phyloP scores from a whole-genome alignment of 2,113 vertebrate genomes.

The Anser brachyrhynchus region DNA sequence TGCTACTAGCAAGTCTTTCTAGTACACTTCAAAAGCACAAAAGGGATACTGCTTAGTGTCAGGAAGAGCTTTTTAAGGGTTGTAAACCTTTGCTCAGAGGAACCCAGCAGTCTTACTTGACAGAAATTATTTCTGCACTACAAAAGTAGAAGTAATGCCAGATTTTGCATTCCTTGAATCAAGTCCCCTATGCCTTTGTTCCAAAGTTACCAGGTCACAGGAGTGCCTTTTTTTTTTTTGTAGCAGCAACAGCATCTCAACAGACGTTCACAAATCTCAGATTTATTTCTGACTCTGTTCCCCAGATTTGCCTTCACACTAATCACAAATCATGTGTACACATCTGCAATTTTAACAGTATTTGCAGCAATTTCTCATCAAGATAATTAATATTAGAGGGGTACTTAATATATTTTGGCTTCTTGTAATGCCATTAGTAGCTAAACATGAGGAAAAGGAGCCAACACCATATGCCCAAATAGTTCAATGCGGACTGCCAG shows the following conservation, averaged over 20 bases:
- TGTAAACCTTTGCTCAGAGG: slow-evolving; percentile 36
- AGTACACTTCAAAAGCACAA: background rate
- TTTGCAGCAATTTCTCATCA: background rate
- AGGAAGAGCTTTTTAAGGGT: slow-evolving; percentile 31
- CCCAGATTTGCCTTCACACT: background rate
- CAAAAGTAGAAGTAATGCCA: slow-evolving; percentile 5
- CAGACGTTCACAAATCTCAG: background rate
- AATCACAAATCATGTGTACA: background rate
- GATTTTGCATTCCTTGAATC: slow-evolving; percentile 8
- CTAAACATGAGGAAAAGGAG: background rate
- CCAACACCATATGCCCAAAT: background rate
- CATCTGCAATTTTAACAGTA: background rate
- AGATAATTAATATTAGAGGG: slow-evolving; percentile 5
- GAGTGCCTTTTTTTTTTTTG: background rate
- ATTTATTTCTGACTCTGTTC: background rate
- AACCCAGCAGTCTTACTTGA: background rate
- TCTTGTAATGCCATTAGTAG: slow-evolving; percentile 12
- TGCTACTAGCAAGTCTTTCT: background rate
- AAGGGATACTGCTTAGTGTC: slow-evolving; percentile 24
- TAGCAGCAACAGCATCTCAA: background rate
- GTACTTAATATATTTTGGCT: slow-evolving; percentile 7
- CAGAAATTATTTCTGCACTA: slow-evolving; percentile 22
- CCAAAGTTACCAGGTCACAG: background rate
- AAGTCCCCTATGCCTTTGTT: background rate
- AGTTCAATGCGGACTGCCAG: background rate